Conservation (phyloP, 2,797 vertebrate genomes). For the Nyctibius grandis region DNA sequence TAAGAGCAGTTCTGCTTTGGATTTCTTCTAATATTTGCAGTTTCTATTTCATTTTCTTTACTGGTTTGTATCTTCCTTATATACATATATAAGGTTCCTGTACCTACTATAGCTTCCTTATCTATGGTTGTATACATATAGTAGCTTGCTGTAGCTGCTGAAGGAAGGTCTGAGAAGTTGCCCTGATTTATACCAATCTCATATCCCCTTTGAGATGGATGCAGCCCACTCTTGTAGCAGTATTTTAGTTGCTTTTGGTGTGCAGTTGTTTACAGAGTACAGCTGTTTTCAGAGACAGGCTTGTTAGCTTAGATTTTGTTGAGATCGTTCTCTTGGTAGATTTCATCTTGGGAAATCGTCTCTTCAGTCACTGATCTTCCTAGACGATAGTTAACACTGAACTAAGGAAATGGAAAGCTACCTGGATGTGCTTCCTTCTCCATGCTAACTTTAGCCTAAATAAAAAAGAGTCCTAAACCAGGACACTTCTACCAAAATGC, state of each 20-base stretch:
- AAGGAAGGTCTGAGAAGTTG: neutral
- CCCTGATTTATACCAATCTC: neutral
- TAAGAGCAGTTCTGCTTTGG: neutral
- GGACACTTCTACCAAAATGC: neutral
- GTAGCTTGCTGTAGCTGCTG: neutral
- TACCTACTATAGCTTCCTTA: neutral
- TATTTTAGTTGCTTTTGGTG: neutral
- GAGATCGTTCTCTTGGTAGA: neutral
- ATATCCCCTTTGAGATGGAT: neutral
- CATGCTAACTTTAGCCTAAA: neutral
- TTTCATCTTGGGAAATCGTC: neutral
- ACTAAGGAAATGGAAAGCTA: neutral
- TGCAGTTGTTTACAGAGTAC: neutral
- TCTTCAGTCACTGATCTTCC: neutral
- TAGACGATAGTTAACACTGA: neutral
- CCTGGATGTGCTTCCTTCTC: neutral
- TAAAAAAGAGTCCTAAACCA: neutral
- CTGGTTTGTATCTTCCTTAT: neutral
- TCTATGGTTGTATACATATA: rapidly evolving
- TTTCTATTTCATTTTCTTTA: neutral
- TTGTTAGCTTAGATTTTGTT: neutral
- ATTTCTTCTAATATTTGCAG: neutral
- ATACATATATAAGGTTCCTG: neutral
- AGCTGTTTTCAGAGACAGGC: neutral
- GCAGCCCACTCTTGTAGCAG: neutral